Percentiles rank a stretch among this genome's conserved stretches.
Evolutionary conservation across 2,888 invertebrate genomes (phyloP).

Genomic region (Mycogona germanica): DNA sequence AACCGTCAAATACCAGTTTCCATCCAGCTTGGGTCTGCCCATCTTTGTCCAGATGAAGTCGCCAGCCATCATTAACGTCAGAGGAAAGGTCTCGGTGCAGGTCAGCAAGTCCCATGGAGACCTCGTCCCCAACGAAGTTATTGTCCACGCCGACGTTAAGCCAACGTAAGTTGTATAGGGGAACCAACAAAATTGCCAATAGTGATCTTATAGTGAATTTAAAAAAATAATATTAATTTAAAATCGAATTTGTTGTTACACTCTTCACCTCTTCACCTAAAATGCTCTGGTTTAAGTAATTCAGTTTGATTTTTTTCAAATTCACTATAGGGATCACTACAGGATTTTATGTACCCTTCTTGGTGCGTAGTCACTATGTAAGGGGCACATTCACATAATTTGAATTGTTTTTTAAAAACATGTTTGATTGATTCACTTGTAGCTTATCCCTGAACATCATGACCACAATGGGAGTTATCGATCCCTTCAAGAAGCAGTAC

Average conservation of each 20-base stretch:
- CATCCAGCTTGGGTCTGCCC: slow-evolving; percentile 9
- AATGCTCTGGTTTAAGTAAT: too few species aligned
- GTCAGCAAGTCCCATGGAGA: background rate
- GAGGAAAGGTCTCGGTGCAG: slow-evolving; percentile 1
- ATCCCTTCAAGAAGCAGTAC: slow-evolving; percentile 4
- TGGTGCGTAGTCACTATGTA: background rate
- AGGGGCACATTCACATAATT: background rate
- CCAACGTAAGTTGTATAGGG: slow-evolving; percentile 12
- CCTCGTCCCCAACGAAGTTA: background rate
- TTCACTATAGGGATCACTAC: too few species aligned
- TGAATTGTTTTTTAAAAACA: background rate
- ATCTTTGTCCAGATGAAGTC: slow-evolving; percentile 5
- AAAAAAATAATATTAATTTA: too few species aligned
- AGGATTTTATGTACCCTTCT: too few species aligned
- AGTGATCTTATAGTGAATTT: too few species aligned
- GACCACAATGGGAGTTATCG: slow-evolving; percentile 1
- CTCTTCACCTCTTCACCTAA: too few species aligned
- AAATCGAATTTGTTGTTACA: too few species aligned
- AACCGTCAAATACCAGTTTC: slow-evolving; percentile 8
- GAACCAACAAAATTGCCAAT: too few species aligned
- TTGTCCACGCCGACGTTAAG: background rate
- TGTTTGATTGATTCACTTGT: background rate
- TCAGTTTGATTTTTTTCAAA: too few species aligned
- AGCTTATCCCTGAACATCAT: slow-evolving; percentile 8
- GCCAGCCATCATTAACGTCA: slow-evolving; percentile 6